A percentile compares a stretch with the other conserved stretches of the same genome.
phyloP scores from a whole-genome alignment of 1,140 invertebrate species.

The Orussus abietinus region DNA sequence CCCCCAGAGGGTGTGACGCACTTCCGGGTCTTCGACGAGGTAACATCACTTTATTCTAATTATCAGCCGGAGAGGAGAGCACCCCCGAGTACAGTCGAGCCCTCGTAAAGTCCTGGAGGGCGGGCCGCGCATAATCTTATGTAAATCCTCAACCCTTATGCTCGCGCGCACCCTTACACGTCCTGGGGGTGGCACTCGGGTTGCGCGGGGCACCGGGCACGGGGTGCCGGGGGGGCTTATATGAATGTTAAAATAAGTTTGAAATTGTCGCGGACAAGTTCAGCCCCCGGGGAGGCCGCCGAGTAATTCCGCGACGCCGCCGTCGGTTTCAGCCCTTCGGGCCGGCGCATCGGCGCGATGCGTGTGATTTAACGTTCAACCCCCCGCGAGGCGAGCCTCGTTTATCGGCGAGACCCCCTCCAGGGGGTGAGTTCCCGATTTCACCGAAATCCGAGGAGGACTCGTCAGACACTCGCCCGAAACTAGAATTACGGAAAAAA shows the following conservation, averaged over 20 bases:
- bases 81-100: conserved; percentile 34
- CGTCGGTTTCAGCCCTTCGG: conserved; percentile 48
- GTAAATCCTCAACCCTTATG: conserved; percentile 46
- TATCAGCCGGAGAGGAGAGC: conserved; percentile 35
- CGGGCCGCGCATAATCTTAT: conserved; percentile 44
- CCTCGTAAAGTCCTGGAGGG: conserved; percentile 11
- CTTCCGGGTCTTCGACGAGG: no score
- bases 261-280: conserved; percentile 56
- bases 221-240: conserved; percentile 42
- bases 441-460: no score
- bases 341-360: conserved; percentile 39
- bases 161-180: conserved; percentile 29
- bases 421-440: no score
- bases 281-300: conserved; percentile 45
- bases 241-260: conserved; percentile 57
- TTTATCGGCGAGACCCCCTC: no score
- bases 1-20: no score
- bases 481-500: no score
- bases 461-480: no score
- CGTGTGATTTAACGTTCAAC: no score
- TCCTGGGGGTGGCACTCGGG: conserved; percentile 29
- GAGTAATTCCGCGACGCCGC: conserved; percentile 50
- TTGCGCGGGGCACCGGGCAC: conserved; percentile 31
- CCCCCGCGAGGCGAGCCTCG: no score
- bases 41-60: conserved; percentile 36